Evolutionary conservation across 1,140 invertebrate species (phyloP).

Genomic region (Neoseiulus cucumeris): DNA sequence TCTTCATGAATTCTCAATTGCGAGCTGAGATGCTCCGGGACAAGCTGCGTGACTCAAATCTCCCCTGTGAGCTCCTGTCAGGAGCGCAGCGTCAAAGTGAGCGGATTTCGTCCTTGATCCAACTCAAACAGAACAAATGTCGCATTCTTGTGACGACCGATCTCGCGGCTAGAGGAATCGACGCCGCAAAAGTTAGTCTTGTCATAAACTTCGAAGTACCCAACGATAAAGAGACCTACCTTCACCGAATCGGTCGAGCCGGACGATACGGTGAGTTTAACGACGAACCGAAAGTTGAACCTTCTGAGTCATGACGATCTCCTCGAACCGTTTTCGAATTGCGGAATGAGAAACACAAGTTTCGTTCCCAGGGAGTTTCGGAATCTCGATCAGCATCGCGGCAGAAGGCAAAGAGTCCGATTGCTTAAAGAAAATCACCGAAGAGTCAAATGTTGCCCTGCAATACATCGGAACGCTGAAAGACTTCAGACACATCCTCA

Average conservation of each 20-base stretch:
- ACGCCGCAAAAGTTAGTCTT: constrained; percentile 73
- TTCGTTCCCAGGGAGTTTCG: constrained; percentile 41
- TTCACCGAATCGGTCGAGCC: constrained; percentile 83
- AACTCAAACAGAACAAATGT: constrained; percentile 50
- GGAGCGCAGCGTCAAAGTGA: constrained; percentile 55
- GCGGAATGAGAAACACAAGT: too few relatives aligned
- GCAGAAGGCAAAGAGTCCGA: constrained; percentile 34
- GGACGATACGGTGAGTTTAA: constrained; percentile 45
- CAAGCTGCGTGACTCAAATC: constrained; percentile 43
- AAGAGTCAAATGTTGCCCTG: background rate
- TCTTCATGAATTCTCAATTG: constrained; percentile 20
- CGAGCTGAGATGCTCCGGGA: constrained; percentile 43
- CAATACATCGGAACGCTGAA: background rate
- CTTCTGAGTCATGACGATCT: too few relatives aligned
- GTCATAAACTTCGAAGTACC: constrained; percentile 83
- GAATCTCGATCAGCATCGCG: constrained; percentile 45
- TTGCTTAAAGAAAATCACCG: constrained; percentile 11
- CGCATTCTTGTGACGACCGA: constrained; percentile 77
- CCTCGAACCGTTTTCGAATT: too few relatives aligned
- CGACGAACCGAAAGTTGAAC: too few relatives aligned
- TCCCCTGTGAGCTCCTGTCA: constrained; percentile 46
- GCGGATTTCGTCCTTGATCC: constrained; percentile 47
- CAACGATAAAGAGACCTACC: constrained; percentile 57
- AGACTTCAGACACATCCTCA: constrained; percentile 5
- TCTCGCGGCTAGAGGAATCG: constrained; percentile 54